A percentile compares a stretch with the other conserved stretches of the same genome.
Conservation (phyloP, 2,888 invertebrate species). For the Ligdia adustata region DNA sequence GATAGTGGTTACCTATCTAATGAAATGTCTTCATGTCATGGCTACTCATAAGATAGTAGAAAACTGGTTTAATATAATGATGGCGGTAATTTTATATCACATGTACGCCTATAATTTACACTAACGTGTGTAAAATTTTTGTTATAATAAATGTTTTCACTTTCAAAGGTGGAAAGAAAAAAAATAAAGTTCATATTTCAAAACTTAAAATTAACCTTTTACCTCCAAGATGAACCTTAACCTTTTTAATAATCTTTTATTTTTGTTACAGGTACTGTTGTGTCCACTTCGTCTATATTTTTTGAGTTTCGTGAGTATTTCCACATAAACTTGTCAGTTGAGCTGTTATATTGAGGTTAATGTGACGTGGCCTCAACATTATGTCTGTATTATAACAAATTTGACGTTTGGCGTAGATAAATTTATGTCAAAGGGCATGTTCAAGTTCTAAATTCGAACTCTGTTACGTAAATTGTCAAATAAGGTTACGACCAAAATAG, state of each 20-base stretch:
- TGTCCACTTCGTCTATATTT: background rate
- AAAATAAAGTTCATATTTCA: too few relatives aligned
- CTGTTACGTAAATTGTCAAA: conserved; percentile 18
- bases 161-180: too few relatives aligned
- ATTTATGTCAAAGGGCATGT: conserved; percentile 25
- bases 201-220: too few relatives aligned
- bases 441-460: conserved; percentile 12
- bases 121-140: too few relatives aligned
- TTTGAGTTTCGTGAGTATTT: conserved; percentile 25
- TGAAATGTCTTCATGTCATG: too few relatives aligned
- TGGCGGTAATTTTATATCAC: too few relatives aligned
- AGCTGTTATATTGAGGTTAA: conserved; percentile 28
- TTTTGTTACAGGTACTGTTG: conserved; percentile 31
- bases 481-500: background rate
- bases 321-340: conserved; percentile 27
- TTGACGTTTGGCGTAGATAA: conserved; percentile 24
- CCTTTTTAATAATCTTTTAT: conserved; percentile 1
- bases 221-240: too few relatives aligned
- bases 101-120: too few relatives aligned
- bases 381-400: conserved; percentile 19
- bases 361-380: conserved; percentile 25
- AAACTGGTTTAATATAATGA: too few relatives aligned
- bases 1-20: too few relatives aligned
- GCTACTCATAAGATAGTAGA: too few relatives aligned
- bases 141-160: too few relatives aligned